Evolutionary conservation across 2,888 invertebrate genomes (phyloP).

Genomic region (Mechanitis mazaeus): DNA sequence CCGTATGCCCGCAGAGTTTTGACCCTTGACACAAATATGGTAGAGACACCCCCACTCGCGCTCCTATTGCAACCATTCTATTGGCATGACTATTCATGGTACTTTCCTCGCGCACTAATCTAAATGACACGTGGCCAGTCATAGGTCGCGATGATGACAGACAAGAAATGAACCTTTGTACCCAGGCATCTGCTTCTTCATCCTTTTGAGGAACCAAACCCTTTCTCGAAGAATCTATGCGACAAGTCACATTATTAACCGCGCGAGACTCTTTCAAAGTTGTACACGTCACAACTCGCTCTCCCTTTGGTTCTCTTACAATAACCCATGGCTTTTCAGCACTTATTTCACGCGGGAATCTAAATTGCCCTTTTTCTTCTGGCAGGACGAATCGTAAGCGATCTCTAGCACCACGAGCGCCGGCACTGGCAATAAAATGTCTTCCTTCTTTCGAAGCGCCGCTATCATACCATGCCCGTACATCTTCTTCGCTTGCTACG

Average conservation of each 20-base stretch:
- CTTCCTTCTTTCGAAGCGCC: constrained; percentile 77
- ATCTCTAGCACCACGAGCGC: constrained; percentile 84
- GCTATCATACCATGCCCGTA: constrained; percentile 82
- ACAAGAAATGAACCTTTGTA: constrained; percentile 82
- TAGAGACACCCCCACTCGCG: constrained; percentile 85
- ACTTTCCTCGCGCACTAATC: constrained; percentile 81
- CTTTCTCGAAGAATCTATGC: constrained; percentile 80
- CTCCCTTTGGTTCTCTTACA: constrained; percentile 84
- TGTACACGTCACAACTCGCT: constrained; percentile 88
- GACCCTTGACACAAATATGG: constrained; percentile 88
- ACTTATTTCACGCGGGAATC: constrained; percentile 83
- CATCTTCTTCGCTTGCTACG: constrained; percentile 81
- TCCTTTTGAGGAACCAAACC: constrained; percentile 82
- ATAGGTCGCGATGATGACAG: constrained; percentile 80
- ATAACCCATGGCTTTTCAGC: constrained; percentile 87
- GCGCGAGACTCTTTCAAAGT: constrained; percentile 87
- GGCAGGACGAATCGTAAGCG: constrained; percentile 83
- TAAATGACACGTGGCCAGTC: constrained; percentile 87
- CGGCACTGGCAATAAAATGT: constrained; percentile 84
- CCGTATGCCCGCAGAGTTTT: constrained; percentile 78
- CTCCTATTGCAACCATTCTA: constrained; percentile 73
- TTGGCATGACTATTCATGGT: constrained; percentile 55
- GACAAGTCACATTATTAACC: constrained; percentile 88
- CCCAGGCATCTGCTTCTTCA: constrained; percentile 83
- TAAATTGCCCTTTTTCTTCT: constrained; percentile 78